Evolutionary conservation across 53 echinoderm and acorn worm genomes (phyloP), one percentile per base, ranked within the genome.

Genomic region (Mesocentrotus franciscanus): DNA sequence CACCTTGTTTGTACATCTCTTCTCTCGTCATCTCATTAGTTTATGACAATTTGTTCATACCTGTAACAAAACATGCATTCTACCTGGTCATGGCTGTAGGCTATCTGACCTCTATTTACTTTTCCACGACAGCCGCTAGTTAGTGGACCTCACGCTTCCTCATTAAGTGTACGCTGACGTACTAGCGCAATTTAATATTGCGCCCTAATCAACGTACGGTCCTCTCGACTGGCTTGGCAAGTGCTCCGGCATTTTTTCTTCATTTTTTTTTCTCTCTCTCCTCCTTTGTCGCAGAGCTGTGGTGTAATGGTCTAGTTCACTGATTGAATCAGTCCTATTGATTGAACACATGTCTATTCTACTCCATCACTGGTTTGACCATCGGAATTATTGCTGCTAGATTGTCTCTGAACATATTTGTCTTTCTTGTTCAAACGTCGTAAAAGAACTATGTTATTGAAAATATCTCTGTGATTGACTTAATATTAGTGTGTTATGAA

Each of bases 171-270:
- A 55, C 74, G 72, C 74, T 92, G 92, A 92, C 74, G 92, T 56
- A 92, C 74, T 9, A 92, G 75, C 55, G 14, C 92, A 92, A 92
- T 92, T 72, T 92, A 92, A 92, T 92, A 74, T 92, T 39, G 49
- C 75, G 56, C 72, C 68, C 56, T 92, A 74, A 92, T 92, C 92
- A 92, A 56, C 68, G 92, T 27, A 70, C 20, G 66, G 34, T 35
- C 91, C 91, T 90, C 91, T 56, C 91, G 91, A 35, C 20, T 90
- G 61, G 66, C 61, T 90, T 33, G 66, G 58, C 85, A 57, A 58
- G 85, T 85, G 85, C 85, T 12, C 85, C 10, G 26, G 85, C 27
- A 85, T 85, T 34, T 36, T n/a, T 81, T 42, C 81, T 79, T 79
- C 56, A 9, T 90, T 90, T 32, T 64, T 15, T 22, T 22, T 62